Base-by-base conservation (phyloP, 2,888 invertebrate species). In the Coelogynopora nodosa region DNA sequence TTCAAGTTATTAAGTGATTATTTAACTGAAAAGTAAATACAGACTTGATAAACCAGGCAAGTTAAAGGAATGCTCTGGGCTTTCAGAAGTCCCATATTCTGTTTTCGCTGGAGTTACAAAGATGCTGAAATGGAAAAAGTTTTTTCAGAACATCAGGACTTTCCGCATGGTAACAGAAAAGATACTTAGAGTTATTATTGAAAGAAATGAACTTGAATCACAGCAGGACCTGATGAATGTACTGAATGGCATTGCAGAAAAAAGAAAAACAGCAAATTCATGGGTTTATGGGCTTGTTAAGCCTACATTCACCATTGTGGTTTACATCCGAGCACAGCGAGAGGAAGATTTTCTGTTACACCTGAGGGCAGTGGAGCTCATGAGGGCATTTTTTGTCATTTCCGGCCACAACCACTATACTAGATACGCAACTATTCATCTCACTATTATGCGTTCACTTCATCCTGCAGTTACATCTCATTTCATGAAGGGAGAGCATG, bases 321-420 rank as follows among this genome's bases (percentile, higher is more conserved):
- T 81, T 80, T 89, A 84, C 67, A 86, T 88, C 0, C 67, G 88
- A 80, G 89, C 88, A 26, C 88, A 88, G 81, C 27, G 89, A 28
- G 89, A 89, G 86, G 89, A 67, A 31, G 88, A 89, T 27, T 89
- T 88, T 88, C 85, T 86, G 0, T 80, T n/a, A n/a, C n/a, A n/a
- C n/a, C n/a, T n/a, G n/a, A n/a, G n/a, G n/a, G n/a, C n/a, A n/a
- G n/a, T n/a, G n/a, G n/a, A n/a, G n/a, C n/a, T 89, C 10, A 89
- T 89, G 88, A 74, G 89, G n/a, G n/a, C n/a, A n/a, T n/a, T 81
- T 89, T 89, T 84, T 89, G 89, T 85, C 88, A 88, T 0, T 87
- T n/a, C n/a, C n/a, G n/a, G n/a, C n/a, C n/a, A n/a, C n/a, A n/a
- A n/a, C n/a, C n/a, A n/a, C n/a, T n/a, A n/a, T n/a, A n/a, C n/a